Percentiles rank a stretch among this genome's conserved stretches.
These are phyloP conservation scores for Hiodon alosoides DNA, from an alignment of 2,113 vertebrate species.

Conservation along the genomic window DNA sequence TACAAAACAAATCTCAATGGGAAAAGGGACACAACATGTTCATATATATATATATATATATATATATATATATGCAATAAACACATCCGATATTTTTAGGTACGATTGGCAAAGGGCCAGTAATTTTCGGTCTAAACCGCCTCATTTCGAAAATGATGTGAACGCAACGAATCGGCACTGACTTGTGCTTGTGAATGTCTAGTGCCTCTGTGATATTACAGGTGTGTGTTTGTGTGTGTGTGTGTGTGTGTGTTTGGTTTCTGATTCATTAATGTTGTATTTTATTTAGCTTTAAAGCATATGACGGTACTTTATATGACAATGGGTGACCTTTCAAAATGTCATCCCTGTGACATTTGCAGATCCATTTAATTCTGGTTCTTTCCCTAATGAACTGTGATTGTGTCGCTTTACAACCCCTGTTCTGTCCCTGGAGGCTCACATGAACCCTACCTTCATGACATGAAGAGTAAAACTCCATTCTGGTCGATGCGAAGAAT, in stretches of 20 bases:
- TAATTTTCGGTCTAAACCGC: too few relatives aligned
- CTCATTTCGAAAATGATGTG: too few relatives aligned
- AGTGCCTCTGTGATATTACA: too few relatives aligned
- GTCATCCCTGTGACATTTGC: slow-evolving; percentile 24
- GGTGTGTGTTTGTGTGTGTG: not conserved
- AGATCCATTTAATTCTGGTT: slow-evolving; percentile 19
- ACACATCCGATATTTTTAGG: too few relatives aligned
- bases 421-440: not conserved
- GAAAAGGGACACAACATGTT: too few relatives aligned
- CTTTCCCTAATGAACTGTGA: slow-evolving; percentile 20
- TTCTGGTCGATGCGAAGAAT: not conserved
- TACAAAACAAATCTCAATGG: too few relatives aligned
- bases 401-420: not conserved
- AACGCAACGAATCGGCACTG: too few relatives aligned
- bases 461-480: too few relatives aligned
- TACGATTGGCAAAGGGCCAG: too few relatives aligned
- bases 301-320: slow-evolving; percentile 17
- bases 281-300: slow-evolving; percentile 13
- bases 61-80: too few relatives aligned
- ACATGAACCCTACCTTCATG: not conserved
- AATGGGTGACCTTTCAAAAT: slow-evolving; percentile 19
- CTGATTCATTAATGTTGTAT: not conserved
- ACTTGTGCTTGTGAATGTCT: too few relatives aligned
- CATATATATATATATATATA: too few relatives aligned
- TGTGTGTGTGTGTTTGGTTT: not conserved